Base-by-base conservation (phyloP, 2,797 vertebrate species). In the Sebastes kiyomatsui region DNA sequence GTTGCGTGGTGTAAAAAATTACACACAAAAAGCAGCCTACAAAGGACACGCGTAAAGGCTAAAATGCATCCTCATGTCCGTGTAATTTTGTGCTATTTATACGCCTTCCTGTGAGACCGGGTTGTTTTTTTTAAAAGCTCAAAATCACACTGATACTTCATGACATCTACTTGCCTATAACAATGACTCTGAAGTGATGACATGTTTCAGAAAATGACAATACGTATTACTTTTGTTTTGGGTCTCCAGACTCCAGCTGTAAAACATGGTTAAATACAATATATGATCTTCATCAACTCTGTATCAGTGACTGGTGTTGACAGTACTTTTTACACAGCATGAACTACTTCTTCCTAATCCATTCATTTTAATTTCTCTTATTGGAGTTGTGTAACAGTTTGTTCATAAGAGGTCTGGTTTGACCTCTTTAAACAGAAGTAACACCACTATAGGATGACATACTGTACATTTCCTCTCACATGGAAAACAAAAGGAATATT, bases 291-390 rank as follows among this genome's bases (percentile, higher is more conserved):
- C 25, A 9, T 59, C 56, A 3, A 25, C 25, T 59, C 25, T 28
- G 4, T 23, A 23, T 0, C n/a, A 0, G 25, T 8, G 25, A 28
- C 25, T 27, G 25, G 22, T 27, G 55, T 58, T 27, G 23, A 58
- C 23, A 23, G n/a, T 0, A 55, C n/a, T 55, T 55, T 55, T 55
- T 12, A 23, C 0, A 55, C 52, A 55, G n/a, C 52, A 42, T 42
- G 38, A 0, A 55, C n/a, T 23, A 18, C 52, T 58, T 12, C 23
- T 58, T 0, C 23, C 55, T 16, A 14, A 58, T 59, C 13, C 56
- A 28, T 28, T 9, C 1, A 30, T 30, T 25, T 59, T 2, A 7
- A 27, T 56, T 59, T 60, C 25, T 16, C 27, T 18, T 20, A 18
- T 32, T 61, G 9, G 9, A 30, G 59, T 20, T 33, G 28, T n/a